Evolutionary conservation across 2,888 invertebrate species (phyloP), one percentile per base, ranked within the genome.

Genomic region (Electrophaes corylata): DNA sequence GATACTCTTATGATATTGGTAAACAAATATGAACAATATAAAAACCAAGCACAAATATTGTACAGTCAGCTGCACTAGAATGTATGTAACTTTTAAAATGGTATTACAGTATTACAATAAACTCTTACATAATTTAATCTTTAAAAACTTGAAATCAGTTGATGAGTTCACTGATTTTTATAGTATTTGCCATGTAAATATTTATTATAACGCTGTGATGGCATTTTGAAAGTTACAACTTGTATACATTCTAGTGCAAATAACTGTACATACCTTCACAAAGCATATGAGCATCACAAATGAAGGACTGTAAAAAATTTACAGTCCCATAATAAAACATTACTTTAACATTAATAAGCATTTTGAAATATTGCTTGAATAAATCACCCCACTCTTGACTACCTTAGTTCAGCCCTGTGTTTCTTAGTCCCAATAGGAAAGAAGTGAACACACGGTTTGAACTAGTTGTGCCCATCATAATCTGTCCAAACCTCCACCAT

Each of bases 331-430:
- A 33, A 5, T 29, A 29, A 26, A 14, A 44, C 44, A 44, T 44
- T 18, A 45, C 45, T 19, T 29, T 48, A 16, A 48, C 51, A 47
- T 26, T 39, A 8, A 47, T 23, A 50, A 50, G 31, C 31, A 18
- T 16, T 37, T 40, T 1, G 19, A 19, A 3, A 8, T 35, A 46
- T 35, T 31, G 20, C 46, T 40, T 41, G n/a, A 33, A 12, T 35
- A 12, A 10, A 31, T 48, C 4, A 26, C 56, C 35, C 35, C 46
- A 14, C n/a, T 39, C 29, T 31, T 26, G 18, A 16, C 29, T 48
- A 44, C 49, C 57, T 60, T 48, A 62, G 35, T 63, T 18, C 35
- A 33, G 48, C 52, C 48, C 63, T 52, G 52, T 43, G 23, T 8
- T 33, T 35, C 18, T 18, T 14, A 23, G 37, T 29, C 40, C 33